phyloP scores from a whole-genome alignment of 37 sponge, comb jelly and placozoan genomes.

The Hormiphora californensis region DNA sequence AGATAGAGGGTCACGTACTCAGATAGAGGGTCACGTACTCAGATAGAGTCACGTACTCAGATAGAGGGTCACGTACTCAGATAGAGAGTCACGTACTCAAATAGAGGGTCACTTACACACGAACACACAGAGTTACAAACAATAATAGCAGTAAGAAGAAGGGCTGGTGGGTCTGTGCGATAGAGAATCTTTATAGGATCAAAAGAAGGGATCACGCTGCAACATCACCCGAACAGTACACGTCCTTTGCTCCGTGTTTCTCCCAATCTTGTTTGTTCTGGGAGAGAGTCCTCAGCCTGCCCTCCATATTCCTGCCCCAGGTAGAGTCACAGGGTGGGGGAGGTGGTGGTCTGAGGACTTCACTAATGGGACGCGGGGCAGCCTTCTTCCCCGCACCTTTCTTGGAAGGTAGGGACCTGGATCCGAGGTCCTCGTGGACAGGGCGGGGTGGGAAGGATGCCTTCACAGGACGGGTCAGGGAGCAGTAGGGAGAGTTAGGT shows the following conservation, averaged over 20 bases:
- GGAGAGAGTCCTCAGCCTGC: not conserved
- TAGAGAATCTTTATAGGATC: too few relatives aligned
- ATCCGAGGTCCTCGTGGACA: not conserved
- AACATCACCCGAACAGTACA: not conserved
- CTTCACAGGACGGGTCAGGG: not conserved
- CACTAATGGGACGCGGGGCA: not conserved
- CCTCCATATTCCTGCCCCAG: not conserved
- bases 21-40: too few relatives aligned
- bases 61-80: too few relatives aligned
- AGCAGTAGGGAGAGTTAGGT: constrained; percentile 1
- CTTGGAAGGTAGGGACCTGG: not conserved
- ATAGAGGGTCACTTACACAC: too few relatives aligned
- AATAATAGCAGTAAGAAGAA: too few relatives aligned
- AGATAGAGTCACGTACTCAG: too few relatives aligned
- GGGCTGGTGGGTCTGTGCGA: too few relatives aligned
- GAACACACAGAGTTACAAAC: too few relatives aligned
- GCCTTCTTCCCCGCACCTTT: not conserved
- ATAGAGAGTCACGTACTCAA: too few relatives aligned
- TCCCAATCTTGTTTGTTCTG: not conserved
- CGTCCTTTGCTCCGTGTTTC: not conserved
- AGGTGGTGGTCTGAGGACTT: not conserved
- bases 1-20: too few relatives aligned
- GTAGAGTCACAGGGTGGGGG: not conserved
- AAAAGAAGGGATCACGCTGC: too few relatives aligned
- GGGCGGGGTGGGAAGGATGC: not conserved